Conservation (phyloP, 2,888 invertebrate species). For the Cheilosia grossa region DNA sequence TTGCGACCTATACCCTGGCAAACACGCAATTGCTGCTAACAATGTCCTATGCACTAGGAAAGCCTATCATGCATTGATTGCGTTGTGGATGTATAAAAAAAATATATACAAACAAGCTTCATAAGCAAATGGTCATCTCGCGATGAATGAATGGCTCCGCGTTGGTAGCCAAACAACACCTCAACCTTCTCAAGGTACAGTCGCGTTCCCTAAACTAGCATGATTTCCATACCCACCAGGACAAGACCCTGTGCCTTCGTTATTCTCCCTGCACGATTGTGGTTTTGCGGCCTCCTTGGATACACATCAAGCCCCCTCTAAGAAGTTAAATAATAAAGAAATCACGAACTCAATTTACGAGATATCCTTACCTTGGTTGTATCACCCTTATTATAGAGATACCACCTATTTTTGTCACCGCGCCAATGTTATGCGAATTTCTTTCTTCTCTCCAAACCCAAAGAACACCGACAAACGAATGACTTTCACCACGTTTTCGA, state of each 20-base stretch:
- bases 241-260: constrained; percentile 11
- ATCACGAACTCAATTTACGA: constrained; percentile 71
- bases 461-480: not conserved
- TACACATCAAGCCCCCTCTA: constrained; percentile 58
- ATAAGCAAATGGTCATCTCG: not conserved
- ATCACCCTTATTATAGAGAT: constrained; percentile 35
- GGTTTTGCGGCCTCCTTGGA: constrained; percentile 54
- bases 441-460: constrained; percentile 4
- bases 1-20: too few relatives aligned
- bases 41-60: too few relatives aligned
- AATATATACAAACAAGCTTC: constrained; percentile 5
- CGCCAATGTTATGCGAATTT: not conserved
- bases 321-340: constrained; percentile 75
- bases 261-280: constrained; percentile 31
- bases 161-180: not conserved
- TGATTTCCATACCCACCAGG: not conserved
- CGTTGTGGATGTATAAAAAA: too few relatives aligned
- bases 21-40: too few relatives aligned
- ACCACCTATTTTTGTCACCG: constrained; percentile 32
- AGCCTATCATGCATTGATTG: too few relatives aligned
- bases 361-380: not conserved
- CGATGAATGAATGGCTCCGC: not conserved
- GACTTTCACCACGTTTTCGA: constrained; percentile 39
- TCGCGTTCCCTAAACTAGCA: not conserved
- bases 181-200: not conserved